Conservation (phyloP, 1,140 invertebrate genomes). For the Drosophila parvula region DNA sequence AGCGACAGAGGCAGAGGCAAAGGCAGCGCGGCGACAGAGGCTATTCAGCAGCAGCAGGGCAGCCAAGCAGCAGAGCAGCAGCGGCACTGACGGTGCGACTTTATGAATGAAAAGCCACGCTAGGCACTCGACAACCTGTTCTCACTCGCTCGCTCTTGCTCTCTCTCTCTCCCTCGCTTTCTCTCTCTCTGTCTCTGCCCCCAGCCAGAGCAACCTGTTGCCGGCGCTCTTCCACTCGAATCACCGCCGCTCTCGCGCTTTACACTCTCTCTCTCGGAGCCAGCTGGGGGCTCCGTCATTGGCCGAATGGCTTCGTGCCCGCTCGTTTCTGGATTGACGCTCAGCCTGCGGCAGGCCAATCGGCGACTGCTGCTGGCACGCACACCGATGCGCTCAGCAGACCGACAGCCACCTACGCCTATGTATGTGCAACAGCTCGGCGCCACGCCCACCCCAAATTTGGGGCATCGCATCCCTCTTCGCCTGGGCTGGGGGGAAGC, state of each 20-base stretch:
- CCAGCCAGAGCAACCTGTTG: constrained; percentile 28
- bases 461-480: neutral
- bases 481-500: neutral
- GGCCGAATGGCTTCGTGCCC: constrained; percentile 16
- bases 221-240: constrained; percentile 25
- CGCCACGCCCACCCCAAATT: neutral
- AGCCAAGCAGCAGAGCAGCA: constrained; percentile 12
- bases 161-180: neutral
- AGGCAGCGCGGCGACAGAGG: constrained; percentile 9
- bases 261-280: constrained; percentile 1
- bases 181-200: neutral
- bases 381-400: neutral
- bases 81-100: constrained; percentile 11
- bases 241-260: constrained; percentile 6
- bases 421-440: neutral
- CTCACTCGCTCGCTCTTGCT: neutral
- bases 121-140: constrained; percentile 26
- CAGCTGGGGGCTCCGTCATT: neutral
- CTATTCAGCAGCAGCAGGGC: constrained; percentile 1
- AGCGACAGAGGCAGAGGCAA: constrained; percentile 26
- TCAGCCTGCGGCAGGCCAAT: constrained; percentile 16
- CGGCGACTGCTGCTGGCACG: neutral
- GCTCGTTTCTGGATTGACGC: constrained; percentile 19
- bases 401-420: neutral
- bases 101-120: constrained; percentile 50